Evolutionary conservation across 2,888 invertebrate species (phyloP).

Genomic region (Leucozona laternaria): DNA sequence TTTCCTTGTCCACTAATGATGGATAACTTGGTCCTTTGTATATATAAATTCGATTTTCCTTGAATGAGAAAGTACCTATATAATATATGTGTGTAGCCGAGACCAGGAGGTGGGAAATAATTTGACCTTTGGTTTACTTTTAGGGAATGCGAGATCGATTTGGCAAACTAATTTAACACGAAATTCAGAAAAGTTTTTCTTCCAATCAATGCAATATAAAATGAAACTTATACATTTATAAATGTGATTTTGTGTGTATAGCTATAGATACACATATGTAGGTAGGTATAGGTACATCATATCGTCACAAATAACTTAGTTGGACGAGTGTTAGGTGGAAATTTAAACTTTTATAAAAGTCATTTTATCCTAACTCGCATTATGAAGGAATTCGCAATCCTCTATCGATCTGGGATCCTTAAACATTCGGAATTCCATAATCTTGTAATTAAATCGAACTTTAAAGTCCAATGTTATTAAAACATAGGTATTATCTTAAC

Average conservation of each 20-base stretch:
- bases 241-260: not conserved
- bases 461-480: too few relatives aligned
- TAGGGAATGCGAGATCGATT: not conserved
- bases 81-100: not conserved
- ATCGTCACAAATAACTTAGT: not conserved
- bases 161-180: not conserved
- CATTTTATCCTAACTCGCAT: too few relatives aligned
- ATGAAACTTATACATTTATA: not conserved
- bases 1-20: constrained; percentile 60
- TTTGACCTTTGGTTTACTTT: constrained; percentile 5
- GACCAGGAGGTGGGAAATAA: not conserved
- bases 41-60: constrained; percentile 1
- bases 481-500: too few relatives aligned
- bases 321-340: not conserved
- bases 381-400: too few relatives aligned
- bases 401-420: too few relatives aligned
- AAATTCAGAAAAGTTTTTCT: not conserved
- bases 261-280: too few relatives aligned
- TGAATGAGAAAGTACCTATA: not conserved
- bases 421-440: too few relatives aligned
- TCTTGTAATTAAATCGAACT: too few relatives aligned
- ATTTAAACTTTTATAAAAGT: too few relatives aligned
- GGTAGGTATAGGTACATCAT: not conserved
- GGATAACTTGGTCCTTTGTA: constrained; percentile 1
- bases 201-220: not conserved